phyloP scores from a whole-genome alignment of 2,113 vertebrate genomes.

The Loxodonta africana region DNA sequence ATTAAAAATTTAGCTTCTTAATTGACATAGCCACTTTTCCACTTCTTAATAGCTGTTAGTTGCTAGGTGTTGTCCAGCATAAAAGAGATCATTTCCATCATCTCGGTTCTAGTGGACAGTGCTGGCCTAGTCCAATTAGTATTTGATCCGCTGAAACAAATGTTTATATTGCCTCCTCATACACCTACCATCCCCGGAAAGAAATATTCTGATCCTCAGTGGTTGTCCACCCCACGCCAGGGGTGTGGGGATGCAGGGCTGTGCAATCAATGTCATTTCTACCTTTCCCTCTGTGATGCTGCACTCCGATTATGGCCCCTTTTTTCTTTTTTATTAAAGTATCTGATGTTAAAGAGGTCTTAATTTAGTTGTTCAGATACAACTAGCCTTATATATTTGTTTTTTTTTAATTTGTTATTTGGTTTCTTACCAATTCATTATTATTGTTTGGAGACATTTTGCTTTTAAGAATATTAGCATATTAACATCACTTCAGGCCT shows the following conservation, averaged over 20 bases:
- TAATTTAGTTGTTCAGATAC: background rate
- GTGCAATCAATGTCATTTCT: background rate
- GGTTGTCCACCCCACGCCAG: background rate
- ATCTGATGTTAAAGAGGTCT: background rate
- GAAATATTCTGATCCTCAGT: background rate
- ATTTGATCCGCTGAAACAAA: background rate
- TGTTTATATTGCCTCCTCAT: background rate
- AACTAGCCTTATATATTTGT: background rate
- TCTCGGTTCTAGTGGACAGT: background rate
- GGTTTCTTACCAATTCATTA: background rate
- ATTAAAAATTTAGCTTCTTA: too few species aligned
- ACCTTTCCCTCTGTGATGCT: background rate
- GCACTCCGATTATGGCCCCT: background rate
- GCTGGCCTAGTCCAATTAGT: background rate
- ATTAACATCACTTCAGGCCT: background rate
- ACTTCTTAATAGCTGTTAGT: background rate
- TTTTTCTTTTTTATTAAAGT: background rate
- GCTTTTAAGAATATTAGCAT: background rate
- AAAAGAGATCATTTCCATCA: background rate
- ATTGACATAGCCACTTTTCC: background rate
- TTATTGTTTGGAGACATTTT: background rate
- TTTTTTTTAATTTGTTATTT: background rate
- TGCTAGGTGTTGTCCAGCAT: background rate
- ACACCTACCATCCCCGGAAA: background rate
- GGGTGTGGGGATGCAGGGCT: accelerated